Base-by-base conservation (phyloP, 2,888 invertebrate genomes). In the Neuroscelio doddi region DNA sequence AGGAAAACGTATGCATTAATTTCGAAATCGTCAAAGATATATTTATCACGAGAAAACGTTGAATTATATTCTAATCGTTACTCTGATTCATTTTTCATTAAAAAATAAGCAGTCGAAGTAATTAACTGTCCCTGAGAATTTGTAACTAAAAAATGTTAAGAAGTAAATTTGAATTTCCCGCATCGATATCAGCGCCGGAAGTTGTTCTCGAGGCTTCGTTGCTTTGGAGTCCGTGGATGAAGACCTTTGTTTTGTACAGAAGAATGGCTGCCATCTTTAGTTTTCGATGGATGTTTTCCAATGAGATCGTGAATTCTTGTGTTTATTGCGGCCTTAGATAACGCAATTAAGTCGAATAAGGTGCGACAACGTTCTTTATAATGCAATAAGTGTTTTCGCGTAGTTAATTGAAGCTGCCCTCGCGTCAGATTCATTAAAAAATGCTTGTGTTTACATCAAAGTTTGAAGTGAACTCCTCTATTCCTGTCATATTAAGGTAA, bases 181-280 rank as follows among this genome's bases (percentile, higher is more conserved):
- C 69, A 59, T n/a, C 8, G 58, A 57, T 26, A 26, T 15, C 53
- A 74, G 73, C 74, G 78, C 78, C 79, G 79, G 76, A 79, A 78
- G 74, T 65, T 47, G 68, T 69, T 78, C 78, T 79, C 72, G 82
- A 84, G 84, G 79, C 81, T 82, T 71, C 72, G 72, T 76, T 72
- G 77, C 76, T 76, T 69, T 70, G 74, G 77, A 80, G 80, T 84
- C 83, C 82, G 83, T 83, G 83, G 82, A 82, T 79, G 85, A 84
- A 83, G 79, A 82, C 85, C 85, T 91, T 91, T 92, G 92, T 91
- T 92, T 91, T 91, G 89, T 88, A 90, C 89, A 89, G 90, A 90
- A 90, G 88, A 91, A 91, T 92, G 91, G 91, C 91, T 91, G 92
- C 92, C 92, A 91, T 92, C 90, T 92, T 92, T 91, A 90, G 90